A percentile compares a stretch with the other conserved stretches of the same genome.
Conservation (phyloP, 37 sponge, comb jelly and placozoan species). For the Haliclona indistincta region DNA sequence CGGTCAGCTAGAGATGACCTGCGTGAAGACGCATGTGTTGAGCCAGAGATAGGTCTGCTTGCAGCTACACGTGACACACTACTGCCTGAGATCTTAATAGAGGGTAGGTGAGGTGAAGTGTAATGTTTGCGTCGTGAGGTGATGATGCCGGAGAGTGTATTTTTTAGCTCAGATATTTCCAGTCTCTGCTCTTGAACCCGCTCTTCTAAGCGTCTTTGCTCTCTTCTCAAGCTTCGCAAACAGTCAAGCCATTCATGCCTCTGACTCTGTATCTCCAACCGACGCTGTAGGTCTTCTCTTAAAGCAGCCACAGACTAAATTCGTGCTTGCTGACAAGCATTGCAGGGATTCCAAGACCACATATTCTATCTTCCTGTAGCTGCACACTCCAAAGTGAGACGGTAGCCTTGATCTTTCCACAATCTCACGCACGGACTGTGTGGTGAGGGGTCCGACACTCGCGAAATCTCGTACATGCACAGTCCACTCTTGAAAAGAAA, state of each 20-base stretch:
- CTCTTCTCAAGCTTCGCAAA: constrained; percentile 12
- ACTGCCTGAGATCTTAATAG: constrained; percentile 7
- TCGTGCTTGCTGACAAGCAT: constrained; percentile 6
- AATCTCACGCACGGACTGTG: constrained; percentile 29
- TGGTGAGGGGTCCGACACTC: constrained; percentile 35
- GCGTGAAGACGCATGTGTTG: not conserved
- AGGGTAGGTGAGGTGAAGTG: constrained; percentile 1
- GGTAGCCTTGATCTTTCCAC: constrained; percentile 15
- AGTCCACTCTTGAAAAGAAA: too few species aligned
- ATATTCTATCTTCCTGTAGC: constrained; percentile 20
- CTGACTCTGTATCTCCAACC: constrained; percentile 11
- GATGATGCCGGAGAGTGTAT: not conserved
- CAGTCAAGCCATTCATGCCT: constrained; percentile 25
- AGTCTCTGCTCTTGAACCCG: constrained; percentile 31
- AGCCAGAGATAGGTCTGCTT: not conserved
- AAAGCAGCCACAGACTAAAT: too few species aligned
- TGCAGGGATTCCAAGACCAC: constrained; percentile 16
- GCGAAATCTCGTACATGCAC: too few species aligned
- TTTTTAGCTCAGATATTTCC: constrained; percentile 29
- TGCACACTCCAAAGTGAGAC: constrained; percentile 30
- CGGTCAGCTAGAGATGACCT: not conserved
- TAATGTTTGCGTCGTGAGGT: constrained; percentile 2
- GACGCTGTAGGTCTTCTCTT: constrained; percentile 8
- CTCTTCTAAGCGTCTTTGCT: constrained; percentile 15
- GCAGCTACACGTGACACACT: not conserved